These are phyloP conservation scores for Poliocrania exsul DNA, from an alignment of 2,797 vertebrate genomes.

Conservation along the genomic window DNA sequence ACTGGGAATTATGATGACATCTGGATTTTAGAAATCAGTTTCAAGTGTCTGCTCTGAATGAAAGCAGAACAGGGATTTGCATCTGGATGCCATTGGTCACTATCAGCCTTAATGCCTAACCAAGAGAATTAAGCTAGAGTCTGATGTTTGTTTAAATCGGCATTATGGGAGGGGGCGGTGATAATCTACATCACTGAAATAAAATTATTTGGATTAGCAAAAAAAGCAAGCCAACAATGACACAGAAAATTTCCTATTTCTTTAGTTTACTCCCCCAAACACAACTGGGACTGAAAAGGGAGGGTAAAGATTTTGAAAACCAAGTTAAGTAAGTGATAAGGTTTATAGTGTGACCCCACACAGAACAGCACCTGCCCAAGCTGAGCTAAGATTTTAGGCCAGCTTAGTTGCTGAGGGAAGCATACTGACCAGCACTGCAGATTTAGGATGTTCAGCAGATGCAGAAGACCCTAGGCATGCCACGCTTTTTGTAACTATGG, in stretches of 20 bases:
- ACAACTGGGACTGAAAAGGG: not conserved
- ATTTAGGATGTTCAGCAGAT: not conserved
- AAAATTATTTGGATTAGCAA: not conserved
- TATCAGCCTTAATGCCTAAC: conserved; percentile 1
- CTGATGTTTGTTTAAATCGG: not conserved
- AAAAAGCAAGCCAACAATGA: not conserved
- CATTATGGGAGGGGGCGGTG: not conserved
- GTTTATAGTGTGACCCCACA: not conserved
- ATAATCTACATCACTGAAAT: conserved; percentile 1
- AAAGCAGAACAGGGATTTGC: conserved; percentile 30
- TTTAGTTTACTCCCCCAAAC: not conserved
- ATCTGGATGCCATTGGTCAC: not conserved
- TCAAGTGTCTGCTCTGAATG: not conserved
- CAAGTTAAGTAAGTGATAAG: not conserved
- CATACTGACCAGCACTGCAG: not conserved
- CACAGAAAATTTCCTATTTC: not conserved
- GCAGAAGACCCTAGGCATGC: not conserved
- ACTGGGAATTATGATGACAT: conserved; percentile 19
- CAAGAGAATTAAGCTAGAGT: not conserved
- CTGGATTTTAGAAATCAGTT: conserved; percentile 43
- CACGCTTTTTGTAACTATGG: not conserved
- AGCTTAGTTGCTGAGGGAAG: not conserved
- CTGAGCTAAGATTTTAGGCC: not conserved
- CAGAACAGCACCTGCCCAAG: not conserved
- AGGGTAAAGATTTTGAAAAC: not conserved